A percentile compares a stretch with the other conserved stretches of the same genome.
These are phyloP conservation scores for Brachypalpus laphriformis DNA, from an alignment of 2,888 invertebrate species.

Conservation along the genomic window DNA sequence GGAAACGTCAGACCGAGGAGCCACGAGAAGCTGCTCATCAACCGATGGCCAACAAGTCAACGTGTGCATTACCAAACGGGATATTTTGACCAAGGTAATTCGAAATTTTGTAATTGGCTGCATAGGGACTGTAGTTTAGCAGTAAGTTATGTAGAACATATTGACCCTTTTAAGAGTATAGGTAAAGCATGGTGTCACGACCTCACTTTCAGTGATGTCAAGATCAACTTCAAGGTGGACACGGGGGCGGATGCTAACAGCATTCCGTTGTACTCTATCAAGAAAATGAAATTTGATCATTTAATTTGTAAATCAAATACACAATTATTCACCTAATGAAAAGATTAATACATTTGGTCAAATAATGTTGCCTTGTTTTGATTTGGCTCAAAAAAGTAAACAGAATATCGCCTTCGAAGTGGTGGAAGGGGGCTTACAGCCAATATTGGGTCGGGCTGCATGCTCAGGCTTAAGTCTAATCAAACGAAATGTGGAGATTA, in stretches of 20 bases:
- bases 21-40: neutral
- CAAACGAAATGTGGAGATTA: conserved; percentile 18
- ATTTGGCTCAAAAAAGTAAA: conserved; percentile 20
- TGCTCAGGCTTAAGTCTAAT: conserved; percentile 11
- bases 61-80: conserved; percentile 4
- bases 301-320: conserved; percentile 22
- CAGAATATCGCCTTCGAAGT: conserved; percentile 30
- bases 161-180: conserved; percentile 21
- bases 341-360: conserved; percentile 34
- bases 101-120: conserved; percentile 45
- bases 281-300: too few species aligned
- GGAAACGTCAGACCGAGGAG: neutral
- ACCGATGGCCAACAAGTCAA: neutral
- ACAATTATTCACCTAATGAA: conserved; percentile 34
- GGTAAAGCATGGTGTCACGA: conserved; percentile 10
- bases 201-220: conserved; percentile 28
- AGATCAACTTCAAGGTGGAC: conserved; percentile 51
- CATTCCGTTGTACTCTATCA: too few species aligned
- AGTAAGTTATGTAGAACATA: conserved; percentile 19
- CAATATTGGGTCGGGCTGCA: conserved; percentile 43
- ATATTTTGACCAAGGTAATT: too few species aligned
- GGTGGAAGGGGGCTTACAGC: conserved; percentile 38
- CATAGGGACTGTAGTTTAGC: conserved; percentile 35
- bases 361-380: conserved; percentile 45
- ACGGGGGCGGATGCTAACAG: too few species aligned